Base-by-base conservation (phyloP, 2,113 vertebrate genomes). In the Crotalus helleri region DNA sequence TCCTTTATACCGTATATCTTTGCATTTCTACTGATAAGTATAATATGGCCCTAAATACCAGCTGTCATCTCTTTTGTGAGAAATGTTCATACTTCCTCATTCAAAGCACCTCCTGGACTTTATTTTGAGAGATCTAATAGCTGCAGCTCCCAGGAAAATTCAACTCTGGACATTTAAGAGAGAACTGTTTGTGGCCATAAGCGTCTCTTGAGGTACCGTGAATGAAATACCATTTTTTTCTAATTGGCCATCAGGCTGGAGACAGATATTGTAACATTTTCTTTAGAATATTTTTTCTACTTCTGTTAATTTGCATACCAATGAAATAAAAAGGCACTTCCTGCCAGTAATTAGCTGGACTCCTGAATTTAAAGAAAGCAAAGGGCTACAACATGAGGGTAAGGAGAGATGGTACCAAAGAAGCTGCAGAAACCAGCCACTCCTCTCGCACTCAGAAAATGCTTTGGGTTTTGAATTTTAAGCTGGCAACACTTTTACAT, bases 231-330 rank as follows among this genome's bases (percentile, higher is more conserved):
- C 93, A 95, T 95, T 69, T 64, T 64, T 69, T 97, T 96, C 95
- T 97, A 97, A 97, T 97, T 96, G 97, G 96, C 94, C 94, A 93
- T 96, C 96, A 96, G 96, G 96, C 96, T 97, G 94, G 94, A 94
- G 95, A 97, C 95, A 96, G 96, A 97, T 96, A 97, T 97, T 97
- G 96, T 97, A 97, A 96, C 96, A 96, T 96, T 97, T 97, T 96
- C 96, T 97, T 97, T 96, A 95, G 96, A 97, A 96, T 97, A 97
- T 96, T 97, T 97, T 51, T 96, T 97, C 95, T 96, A 90, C 96
- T 97, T 92, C 88, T 97, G 49, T 92, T 97, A 95, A 97, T 97
- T 97, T 97, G 95, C 97, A 97, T 97, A 95, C 95, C 96, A 97
- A 97, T 97, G 95, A 96, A 95, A 97, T 97, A 97, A 97, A 90